Conservation (phyloP, 2,888 invertebrate species). For the Gymnosoma rotundatum region DNA sequence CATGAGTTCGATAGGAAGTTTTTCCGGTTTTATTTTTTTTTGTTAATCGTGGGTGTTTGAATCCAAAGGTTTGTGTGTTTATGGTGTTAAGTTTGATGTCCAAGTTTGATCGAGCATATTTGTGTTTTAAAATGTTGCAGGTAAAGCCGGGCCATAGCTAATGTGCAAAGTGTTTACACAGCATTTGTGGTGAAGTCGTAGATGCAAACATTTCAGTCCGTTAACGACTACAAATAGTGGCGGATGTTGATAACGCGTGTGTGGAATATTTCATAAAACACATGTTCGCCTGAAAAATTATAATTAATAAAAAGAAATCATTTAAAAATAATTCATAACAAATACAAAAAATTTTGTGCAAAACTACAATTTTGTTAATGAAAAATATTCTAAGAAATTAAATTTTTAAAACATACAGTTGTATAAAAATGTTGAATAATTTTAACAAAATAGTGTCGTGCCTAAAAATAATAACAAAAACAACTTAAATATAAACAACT, state of each 20-base stretch:
- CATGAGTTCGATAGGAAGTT: slow-evolving; percentile 25
- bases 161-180: slow-evolving; percentile 56
- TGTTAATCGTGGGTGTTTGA: slow-evolving; percentile 7
- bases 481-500: slow-evolving; percentile 38
- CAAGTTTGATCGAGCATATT: slow-evolving; percentile 26
- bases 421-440: slow-evolving; percentile 39
- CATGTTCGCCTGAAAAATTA: slow-evolving; percentile 53
- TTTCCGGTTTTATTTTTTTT: not conserved
- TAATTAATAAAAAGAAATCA: slow-evolving; percentile 31
- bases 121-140: slow-evolving; percentile 13
- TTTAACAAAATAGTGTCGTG: slow-evolving; percentile 40
- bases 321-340: not conserved
- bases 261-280: slow-evolving; percentile 53
- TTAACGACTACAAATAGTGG: slow-evolving; percentile 75
- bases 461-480: not conserved
- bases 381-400: not conserved
- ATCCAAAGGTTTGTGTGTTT: not conserved
- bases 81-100: slow-evolving; percentile 8
- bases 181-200: slow-evolving; percentile 58
- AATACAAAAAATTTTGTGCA: too few relatives aligned
- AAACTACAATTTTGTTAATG: too few relatives aligned
- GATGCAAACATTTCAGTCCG: slow-evolving; percentile 73
- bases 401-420: not conserved
- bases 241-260: slow-evolving; percentile 75
- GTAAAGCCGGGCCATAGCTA: slow-evolving; percentile 42